These are phyloP conservation scores for Rhagoletis pomonella DNA, from an alignment of 1,140 invertebrate species.

Conservation along the genomic window DNA sequence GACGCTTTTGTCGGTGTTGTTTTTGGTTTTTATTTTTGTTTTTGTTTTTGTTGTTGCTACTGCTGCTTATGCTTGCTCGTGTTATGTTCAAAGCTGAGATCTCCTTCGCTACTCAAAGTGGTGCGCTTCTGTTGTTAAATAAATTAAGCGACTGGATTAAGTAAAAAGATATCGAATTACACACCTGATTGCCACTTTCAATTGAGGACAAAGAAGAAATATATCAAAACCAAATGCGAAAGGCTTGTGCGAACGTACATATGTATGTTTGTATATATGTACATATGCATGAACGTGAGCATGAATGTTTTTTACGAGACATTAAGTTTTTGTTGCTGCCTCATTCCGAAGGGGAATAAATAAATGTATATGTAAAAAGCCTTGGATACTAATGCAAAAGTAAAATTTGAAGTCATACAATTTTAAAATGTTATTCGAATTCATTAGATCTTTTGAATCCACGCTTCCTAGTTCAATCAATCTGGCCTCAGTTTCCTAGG, in stretches of 20 bases:
- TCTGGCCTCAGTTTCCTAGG: too few relatives aligned
- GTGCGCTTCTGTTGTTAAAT: slow-evolving; percentile 60
- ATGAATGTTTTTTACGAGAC: too few relatives aligned
- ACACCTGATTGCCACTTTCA: slow-evolving; percentile 67
- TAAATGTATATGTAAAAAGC: too few relatives aligned
- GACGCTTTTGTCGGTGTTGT: slow-evolving; percentile 14
- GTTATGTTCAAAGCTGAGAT: slow-evolving; percentile 27
- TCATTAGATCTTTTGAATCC: too few relatives aligned
- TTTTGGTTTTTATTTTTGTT: neutral
- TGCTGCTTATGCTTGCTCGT: neutral
- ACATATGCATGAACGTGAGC: neutral
- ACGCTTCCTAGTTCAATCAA: too few relatives aligned
- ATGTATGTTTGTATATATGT: neutral
- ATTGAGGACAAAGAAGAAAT: slow-evolving; percentile 48
- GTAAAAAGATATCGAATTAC: slow-evolving; percentile 73
- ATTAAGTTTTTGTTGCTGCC: too few relatives aligned
- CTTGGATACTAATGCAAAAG: too few relatives aligned
- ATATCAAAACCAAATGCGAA: slow-evolving; percentile 2
- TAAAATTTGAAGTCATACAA: too few relatives aligned
- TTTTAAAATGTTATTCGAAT: too few relatives aligned
- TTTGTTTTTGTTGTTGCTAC: neutral
- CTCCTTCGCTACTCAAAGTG: slow-evolving; percentile 25
- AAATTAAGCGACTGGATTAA: slow-evolving; percentile 70
- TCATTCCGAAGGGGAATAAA: too few relatives aligned
- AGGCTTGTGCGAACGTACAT: neutral